Base-by-base conservation (phyloP, 2,113 vertebrate genomes). In the Protomyctophum bolini region DNA sequence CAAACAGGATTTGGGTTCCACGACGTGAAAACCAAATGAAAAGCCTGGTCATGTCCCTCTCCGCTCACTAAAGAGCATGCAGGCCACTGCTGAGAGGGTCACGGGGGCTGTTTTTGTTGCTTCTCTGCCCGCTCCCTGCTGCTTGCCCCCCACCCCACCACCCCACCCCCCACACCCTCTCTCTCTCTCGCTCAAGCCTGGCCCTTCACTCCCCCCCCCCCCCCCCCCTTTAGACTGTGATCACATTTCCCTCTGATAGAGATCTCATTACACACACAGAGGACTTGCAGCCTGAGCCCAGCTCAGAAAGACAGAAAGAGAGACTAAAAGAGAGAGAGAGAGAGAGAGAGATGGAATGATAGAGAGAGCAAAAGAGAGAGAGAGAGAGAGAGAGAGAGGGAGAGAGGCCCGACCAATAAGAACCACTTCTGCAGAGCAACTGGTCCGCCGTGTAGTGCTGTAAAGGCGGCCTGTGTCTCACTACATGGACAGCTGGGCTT, bases 181-280 rank as follows among this genome's bases (percentile, higher is more conserved):
- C 14, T 47, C 9, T 28, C 63, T 58, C 52, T 41, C 21, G 21
- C 33, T 41, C 33, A 41, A 41, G 33, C 74, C 68, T 62, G 54
- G 68, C 66, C 54, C 48, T 63, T 64, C 65, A 8, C 63, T n/a
- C 33, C 59, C 41, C 58, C 66, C 52, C 10, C 10, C n/a, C 15
- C 67, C 33, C 59, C 63, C 29, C 62, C 72, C 73, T 77, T 74
- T 63, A n/a, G 75, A 73, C 86, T 89, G 52, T 82, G 88, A 91
- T 91, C 90, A 72, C 74, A 86, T 91, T 91, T 91, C 91, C 77
- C 72, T 83, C 84, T 85, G 90, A 92, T 91, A 90, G 81, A 86
- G 90, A 93, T 93, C 90, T 93, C 84, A 90, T 92, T 92, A 91
- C 91, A 88, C 72, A 82, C 81, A 84, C 84, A 84, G 84, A 82